A percentile compares a stretch with the other conserved stretches of the same genome.
Evolutionary conservation across 1,140 invertebrate genomes (phyloP).

Genomic region (Limonius californicus): DNA sequence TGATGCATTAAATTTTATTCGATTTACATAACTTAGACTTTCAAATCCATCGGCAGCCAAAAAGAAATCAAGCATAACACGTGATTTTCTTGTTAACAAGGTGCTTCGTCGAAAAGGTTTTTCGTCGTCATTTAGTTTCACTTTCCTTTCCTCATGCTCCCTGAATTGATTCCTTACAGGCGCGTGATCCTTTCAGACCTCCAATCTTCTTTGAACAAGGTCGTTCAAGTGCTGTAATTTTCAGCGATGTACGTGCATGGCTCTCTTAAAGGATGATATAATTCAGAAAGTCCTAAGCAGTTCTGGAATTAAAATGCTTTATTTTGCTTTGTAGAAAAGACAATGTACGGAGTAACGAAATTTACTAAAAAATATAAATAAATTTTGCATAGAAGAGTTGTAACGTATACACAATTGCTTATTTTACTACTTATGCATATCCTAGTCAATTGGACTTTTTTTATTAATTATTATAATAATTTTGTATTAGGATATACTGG

Average conservation of each 20-base stretch:
- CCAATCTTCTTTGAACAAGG: not conserved
- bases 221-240: not conserved
- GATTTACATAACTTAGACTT: not conserved
- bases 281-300: too few species aligned
- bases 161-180: not conserved
- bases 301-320: too few species aligned
- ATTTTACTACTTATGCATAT: too few species aligned
- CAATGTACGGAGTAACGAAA: too few species aligned
- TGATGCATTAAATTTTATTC: not conserved
- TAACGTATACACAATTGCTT: too few species aligned
- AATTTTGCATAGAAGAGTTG: too few species aligned
- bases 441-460: too few species aligned
- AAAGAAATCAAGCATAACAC: not conserved
- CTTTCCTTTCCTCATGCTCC: not conserved
- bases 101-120: not conserved
- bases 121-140: not conserved
- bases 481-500: too few species aligned
- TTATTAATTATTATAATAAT: too few species aligned
- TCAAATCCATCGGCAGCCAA: not conserved
- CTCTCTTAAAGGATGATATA: too few species aligned
- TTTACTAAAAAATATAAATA: too few species aligned
- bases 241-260: not conserved
- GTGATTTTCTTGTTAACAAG: not conserved
- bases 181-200: not conserved
- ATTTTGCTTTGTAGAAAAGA: too few species aligned